Evolutionary conservation across 2,113 vertebrate species (phyloP).

Genomic region (Stigmatopora nigra): DNA sequence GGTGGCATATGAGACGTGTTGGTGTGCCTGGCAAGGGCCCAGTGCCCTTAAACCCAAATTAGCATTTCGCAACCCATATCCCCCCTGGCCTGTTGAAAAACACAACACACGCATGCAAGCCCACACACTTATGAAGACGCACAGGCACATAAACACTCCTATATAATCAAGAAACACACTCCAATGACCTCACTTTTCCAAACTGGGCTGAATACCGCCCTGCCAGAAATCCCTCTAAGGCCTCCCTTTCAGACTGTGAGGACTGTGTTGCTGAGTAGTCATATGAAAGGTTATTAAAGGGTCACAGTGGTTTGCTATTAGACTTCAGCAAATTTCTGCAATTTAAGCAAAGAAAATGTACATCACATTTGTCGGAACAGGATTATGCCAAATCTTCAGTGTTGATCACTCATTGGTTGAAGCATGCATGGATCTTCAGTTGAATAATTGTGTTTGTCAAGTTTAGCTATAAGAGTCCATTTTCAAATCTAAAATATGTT

Average conservation of each 20-base stretch:
- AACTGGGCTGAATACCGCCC: conserved; percentile 42
- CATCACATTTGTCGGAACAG: conserved; percentile 29
- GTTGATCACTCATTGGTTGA: conserved; percentile 15
- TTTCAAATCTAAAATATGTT: conserved; percentile 1
- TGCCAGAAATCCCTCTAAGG: conserved; percentile 55
- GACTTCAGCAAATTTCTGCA: conserved; percentile 41
- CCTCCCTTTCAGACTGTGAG: conserved; percentile 51
- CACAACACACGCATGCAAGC: conserved; percentile 28
- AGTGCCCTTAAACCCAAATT: conserved; percentile 64
- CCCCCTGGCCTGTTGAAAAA: conserved; percentile 53
- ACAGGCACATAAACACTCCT: conserved; percentile 18
- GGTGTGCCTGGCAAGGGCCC: conserved; percentile 54
- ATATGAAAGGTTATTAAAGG: conserved; percentile 50
- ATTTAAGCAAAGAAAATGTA: conserved; percentile 48
- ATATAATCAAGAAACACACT: conserved; percentile 15
- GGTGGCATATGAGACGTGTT: conserved; percentile 47
- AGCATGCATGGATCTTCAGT: conserved; percentile 27
- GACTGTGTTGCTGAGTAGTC: conserved; percentile 53
- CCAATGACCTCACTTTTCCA: conserved; percentile 51
- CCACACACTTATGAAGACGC: conserved; percentile 31
- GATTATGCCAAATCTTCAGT: conserved; percentile 38
- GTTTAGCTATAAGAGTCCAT: conserved; percentile 4
- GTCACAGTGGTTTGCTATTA: conserved; percentile 41
- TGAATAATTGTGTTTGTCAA: conserved; percentile 16
- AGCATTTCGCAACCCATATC: conserved; percentile 62